Evolutionary conservation across 2,888 invertebrate genomes (phyloP), one percentile per base, ranked within the genome.

Genomic region (Aleiodes leptofemur): DNA sequence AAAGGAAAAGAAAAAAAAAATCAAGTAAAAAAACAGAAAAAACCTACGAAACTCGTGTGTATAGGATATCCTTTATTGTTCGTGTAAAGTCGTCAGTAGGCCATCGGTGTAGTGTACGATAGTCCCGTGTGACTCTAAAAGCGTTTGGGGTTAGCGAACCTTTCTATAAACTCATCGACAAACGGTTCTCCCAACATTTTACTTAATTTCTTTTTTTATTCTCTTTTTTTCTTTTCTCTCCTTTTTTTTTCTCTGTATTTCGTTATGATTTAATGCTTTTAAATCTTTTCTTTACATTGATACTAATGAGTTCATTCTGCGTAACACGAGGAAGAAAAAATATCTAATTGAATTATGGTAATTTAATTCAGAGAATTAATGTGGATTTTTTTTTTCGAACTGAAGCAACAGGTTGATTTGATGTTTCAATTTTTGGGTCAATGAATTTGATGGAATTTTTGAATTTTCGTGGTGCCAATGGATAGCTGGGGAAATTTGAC

Each of bases 81-180:
- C 74, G 69, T 66, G 66, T 29, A 48, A 69, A 69, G 64, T 68
- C 70, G 74, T 69, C 55, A 75, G 71, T 75, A 71, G 74, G 74
- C 70, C 74, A 75, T 71, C 50, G 43, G 70, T 61, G 55, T 53
- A 43, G 50, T 48, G 43, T 66, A 57, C 66, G 74, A 74, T 74
- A 38, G 74, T 61, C 61, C 64, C 64, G 70, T 61, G 61, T 61
- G 61, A 61, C 61, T 61, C 16, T 38, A 34, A 16, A 55, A 61
- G 38, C 61, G 61, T 61, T 55, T 75, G 71, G 66, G 74, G 78
- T 81, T 79, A 78, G 79, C 74, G 82, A 80, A 77, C 81, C 74
- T 66, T 16, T 66, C 43, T 66, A 14, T 34, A 14, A 38, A 16
- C 53, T 53, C n/a, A 50, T 29, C 50, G 50, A 48, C 66, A 70